phyloP scores from a whole-genome alignment of 2,797 vertebrate species.

The Carduelis carduelis region DNA sequence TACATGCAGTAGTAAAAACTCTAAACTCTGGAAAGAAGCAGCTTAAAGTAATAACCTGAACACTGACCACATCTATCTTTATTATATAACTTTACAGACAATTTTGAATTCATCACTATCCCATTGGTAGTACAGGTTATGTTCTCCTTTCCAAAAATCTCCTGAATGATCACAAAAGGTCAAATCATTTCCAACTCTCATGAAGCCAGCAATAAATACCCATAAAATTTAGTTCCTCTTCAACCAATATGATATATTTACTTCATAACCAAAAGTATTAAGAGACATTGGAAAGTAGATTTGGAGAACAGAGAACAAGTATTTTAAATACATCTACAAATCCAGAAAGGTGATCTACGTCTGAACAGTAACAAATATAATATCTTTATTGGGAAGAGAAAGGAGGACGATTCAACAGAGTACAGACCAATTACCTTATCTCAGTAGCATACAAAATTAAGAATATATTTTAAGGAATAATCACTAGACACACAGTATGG shows the following conservation, averaged over 20 bases:
- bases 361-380: neutral
- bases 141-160: neutral
- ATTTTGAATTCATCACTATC: neutral
- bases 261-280: neutral
- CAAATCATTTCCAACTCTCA: slow-evolving; percentile 19
- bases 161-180: neutral
- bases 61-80: neutral
- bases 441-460: neutral
- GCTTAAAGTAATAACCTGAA: neutral
- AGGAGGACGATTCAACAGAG: neutral
- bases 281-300: neutral
- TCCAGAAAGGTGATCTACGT: neutral
- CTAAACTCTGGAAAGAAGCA: neutral
- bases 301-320: neutral
- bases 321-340: neutral
- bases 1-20: neutral
- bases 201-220: slow-evolving; percentile 41
- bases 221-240: slow-evolving; percentile 7
- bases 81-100: neutral
- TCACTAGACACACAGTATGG: neutral
- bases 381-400: neutral
- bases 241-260: neutral
- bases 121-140: neutral
- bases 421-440: neutral
- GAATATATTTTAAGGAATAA: neutral